Percentiles rank a stretch among this genome's conserved stretches.
phyloP scores from a whole-genome alignment of 1,140 invertebrate species.

The Pemphigus obesinymphae region DNA sequence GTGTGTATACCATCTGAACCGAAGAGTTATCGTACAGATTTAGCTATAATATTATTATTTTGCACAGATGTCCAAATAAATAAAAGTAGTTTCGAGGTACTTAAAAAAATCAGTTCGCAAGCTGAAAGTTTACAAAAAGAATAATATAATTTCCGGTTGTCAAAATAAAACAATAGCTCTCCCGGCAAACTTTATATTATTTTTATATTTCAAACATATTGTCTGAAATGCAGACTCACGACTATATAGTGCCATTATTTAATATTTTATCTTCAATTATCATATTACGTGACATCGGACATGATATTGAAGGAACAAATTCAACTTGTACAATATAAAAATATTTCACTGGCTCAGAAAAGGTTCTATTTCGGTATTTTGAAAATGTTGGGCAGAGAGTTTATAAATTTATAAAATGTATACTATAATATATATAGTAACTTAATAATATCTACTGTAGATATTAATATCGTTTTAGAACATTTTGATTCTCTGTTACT shows the following conservation, averaged over 20 bases:
- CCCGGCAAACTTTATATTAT: neutral
- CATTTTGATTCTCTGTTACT: no score
- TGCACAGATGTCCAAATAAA: neutral
- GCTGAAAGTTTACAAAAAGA: neutral
- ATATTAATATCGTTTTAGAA: no score
- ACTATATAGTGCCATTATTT: neutral
- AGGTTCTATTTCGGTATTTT: no score
- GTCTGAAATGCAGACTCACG: neutral
- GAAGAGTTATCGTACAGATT: neutral
- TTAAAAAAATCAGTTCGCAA: neutral
- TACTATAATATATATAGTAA: no score
- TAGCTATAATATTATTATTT: neutral
- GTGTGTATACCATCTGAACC: neutral
- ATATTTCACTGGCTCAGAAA: no score
- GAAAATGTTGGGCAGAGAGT: neutral
- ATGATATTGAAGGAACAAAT: no score
- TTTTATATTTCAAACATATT: neutral
- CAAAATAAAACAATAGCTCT: neutral
- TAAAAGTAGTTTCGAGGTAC: neutral
- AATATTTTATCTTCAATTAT: no score
- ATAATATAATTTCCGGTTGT: neutral
- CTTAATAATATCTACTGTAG: no score
- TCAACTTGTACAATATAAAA: no score
- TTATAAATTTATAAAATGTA: no score
- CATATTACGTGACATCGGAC: no score